Percentiles rank a stretch among this genome's conserved stretches.
These are phyloP conservation scores for Bergia sp. DNA, from an alignment of 92 coral and sea anemone genomes.

Conservation along the genomic window DNA sequence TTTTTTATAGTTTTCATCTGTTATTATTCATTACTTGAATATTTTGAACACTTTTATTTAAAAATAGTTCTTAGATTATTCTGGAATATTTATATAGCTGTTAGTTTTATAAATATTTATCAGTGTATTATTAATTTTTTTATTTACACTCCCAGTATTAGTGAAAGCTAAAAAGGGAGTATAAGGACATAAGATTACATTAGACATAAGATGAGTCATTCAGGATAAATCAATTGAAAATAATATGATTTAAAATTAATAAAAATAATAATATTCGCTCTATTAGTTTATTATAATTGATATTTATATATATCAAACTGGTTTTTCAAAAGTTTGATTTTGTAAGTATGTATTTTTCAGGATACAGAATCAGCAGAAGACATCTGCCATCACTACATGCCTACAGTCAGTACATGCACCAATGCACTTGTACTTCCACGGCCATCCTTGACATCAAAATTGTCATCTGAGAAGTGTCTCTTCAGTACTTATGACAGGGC, in stretches of 20 bases:
- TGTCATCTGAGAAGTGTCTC: background rate
- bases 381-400: constrained; percentile 28
- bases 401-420: constrained; percentile 42
- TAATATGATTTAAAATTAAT: background rate
- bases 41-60: too few species aligned
- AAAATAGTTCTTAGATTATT: too few species aligned
- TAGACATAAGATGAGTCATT: too few species aligned
- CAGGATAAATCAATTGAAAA: too few species aligned
- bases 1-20: too few species aligned
- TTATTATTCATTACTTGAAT: too few species aligned
- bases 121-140: too few species aligned
- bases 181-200: too few species aligned
- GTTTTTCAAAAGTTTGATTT: constrained; percentile 1
- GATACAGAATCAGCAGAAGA: constrained; percentile 19
- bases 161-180: too few species aligned
- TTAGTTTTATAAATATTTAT: too few species aligned
- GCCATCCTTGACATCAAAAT: constrained; percentile 17
- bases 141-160: too few species aligned
- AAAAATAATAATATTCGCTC: background rate
- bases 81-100: too few species aligned
- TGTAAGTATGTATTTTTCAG: background rate
- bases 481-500: background rate
- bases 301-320: background rate
- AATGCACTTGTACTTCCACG: constrained; percentile 34
- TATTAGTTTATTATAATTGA: background rate